Conservation (phyloP, 1,140 invertebrate species). For the Penaeus vannamei region DNA sequence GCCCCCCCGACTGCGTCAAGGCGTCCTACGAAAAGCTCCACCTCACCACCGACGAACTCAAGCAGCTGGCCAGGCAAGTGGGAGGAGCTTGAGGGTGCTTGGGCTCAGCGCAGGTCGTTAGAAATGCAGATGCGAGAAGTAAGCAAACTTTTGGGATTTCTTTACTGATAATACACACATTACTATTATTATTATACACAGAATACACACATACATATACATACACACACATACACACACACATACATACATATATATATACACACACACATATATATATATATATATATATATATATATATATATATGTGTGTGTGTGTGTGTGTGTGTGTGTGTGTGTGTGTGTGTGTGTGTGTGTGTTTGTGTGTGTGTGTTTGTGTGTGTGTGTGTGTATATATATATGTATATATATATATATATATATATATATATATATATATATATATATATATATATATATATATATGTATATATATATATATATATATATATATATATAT, state of each 20-base stretch:
- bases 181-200: background rate
- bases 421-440: too few species aligned
- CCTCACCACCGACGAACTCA: slow-evolving; percentile 49
- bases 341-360: too few species aligned
- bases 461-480: too few species aligned
- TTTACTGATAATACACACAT: background rate
- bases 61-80: slow-evolving; percentile 55
- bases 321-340: background rate
- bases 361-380: too few species aligned
- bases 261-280: background rate
- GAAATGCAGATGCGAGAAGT: too few species aligned
- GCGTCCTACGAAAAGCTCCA: slow-evolving; percentile 57
- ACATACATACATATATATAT: background rate
- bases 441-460: too few species aligned
- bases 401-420: too few species aligned
- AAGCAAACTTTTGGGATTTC: too few species aligned
- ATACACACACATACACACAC: background rate
- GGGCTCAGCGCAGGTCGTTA: too few species aligned
- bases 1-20: slow-evolving; percentile 55
- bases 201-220: background rate
- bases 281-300: background rate
- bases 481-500: too few species aligned
- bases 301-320: background rate
- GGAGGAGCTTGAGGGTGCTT: too few species aligned
- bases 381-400: too few species aligned